Evolutionary conservation across 1,140 invertebrate species (phyloP).

Genomic region (Coenobita brevimanus): DNA sequence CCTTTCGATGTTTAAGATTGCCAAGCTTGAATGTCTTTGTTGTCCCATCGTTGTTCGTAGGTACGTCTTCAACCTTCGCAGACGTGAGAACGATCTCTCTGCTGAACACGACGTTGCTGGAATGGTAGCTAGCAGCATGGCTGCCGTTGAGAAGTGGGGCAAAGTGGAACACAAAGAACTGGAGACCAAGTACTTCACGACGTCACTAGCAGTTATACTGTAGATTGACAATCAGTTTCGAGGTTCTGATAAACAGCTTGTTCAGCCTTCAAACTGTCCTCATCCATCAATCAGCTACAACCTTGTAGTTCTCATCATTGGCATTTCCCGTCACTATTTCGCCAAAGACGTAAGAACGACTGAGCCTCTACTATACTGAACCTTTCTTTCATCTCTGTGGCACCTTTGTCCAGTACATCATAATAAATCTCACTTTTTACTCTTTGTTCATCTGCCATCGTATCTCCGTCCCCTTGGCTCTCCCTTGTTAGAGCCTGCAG

Average conservation of each 20-base stretch:
- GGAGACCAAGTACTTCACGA: too few species aligned
- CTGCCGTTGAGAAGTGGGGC: constrained; percentile 8
- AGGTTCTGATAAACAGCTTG: background rate
- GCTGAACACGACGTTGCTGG: background rate
- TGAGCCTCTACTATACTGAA: too few species aligned
- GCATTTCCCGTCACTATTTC: background rate
- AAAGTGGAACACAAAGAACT: constrained; percentile 14
- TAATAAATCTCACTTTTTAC: too few species aligned
- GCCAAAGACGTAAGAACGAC: too few species aligned
- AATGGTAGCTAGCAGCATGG: constrained; percentile 1
- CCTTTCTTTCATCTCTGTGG: too few species aligned
- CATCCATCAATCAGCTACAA: background rate
- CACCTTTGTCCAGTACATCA: too few species aligned
- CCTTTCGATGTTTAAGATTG: background rate
- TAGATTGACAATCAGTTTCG: constrained; percentile 3
- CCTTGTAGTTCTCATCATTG: constrained; percentile 13
- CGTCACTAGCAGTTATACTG: too few species aligned
- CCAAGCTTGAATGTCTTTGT: background rate
- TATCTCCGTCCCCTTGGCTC: too few species aligned
- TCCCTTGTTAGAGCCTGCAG: background rate
- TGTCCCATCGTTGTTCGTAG: background rate
- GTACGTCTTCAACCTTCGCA: background rate
- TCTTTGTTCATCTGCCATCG: too few species aligned
- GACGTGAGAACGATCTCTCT: constrained; percentile 1
- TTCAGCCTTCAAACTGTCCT: background rate